Evolutionary conservation across 2,113 vertebrate genomes (phyloP).

Genomic region (Trogon surrucura): DNA sequence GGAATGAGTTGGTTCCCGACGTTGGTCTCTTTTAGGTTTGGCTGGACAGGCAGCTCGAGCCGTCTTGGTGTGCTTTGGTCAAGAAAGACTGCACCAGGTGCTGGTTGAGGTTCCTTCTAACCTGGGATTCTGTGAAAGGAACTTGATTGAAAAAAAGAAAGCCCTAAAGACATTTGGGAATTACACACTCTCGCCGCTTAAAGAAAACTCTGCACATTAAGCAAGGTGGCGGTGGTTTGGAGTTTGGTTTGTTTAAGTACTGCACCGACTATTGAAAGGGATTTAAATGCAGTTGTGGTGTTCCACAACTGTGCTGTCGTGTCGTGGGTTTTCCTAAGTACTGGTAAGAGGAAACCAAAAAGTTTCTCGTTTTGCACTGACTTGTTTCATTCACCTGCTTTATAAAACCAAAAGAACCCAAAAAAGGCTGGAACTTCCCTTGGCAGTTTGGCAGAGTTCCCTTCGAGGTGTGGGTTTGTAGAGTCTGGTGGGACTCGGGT

Average conservation of each 20-base stretch:
- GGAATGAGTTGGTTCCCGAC: not conserved
- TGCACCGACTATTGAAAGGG: not conserved
- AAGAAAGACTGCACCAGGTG: not conserved
- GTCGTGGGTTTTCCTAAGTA: not conserved
- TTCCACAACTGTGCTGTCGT: not conserved
- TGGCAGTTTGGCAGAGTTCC: not conserved
- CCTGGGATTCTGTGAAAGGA: not conserved
- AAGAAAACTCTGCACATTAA: not conserved
- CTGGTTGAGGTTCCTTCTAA: not conserved
- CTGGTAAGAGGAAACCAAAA: not conserved
- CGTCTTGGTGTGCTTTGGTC: not conserved
- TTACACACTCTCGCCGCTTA: not conserved
- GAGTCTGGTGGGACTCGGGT: not conserved
- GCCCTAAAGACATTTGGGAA: not conserved
- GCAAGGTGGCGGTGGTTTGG: not conserved
- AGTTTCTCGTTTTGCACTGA: not conserved
- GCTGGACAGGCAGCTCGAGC: not conserved
- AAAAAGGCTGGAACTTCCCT: not conserved
- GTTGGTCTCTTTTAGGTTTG: not conserved
- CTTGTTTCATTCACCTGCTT: not conserved
- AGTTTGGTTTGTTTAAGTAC: not conserved
- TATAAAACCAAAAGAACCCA: not conserved
- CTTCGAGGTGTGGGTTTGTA: not conserved
- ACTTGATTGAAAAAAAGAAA: not conserved
- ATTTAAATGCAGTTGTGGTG: not conserved